A percentile compares a stretch with the other conserved stretches of the same genome.
These are phyloP conservation scores for Acrobasis repandana DNA, from an alignment of 2,888 invertebrate species.

Conservation along the genomic window DNA sequence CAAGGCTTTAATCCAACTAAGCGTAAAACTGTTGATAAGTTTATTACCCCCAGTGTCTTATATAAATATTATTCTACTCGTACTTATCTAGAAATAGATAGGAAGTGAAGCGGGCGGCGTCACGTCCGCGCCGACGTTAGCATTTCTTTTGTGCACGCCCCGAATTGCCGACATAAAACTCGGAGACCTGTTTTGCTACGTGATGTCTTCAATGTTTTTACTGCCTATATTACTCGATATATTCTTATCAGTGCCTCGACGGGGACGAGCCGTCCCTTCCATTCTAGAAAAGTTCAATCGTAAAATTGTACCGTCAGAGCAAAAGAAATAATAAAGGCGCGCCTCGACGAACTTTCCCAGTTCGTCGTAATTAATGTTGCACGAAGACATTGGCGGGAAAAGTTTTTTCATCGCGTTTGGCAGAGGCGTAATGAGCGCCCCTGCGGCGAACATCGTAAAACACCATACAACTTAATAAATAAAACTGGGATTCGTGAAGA, in stretches of 20 bases:
- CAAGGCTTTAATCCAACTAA: background rate
- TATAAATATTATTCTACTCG: slow-evolving; percentile 23
- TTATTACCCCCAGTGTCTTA: slow-evolving; percentile 13
- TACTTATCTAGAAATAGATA: slow-evolving; percentile 21
- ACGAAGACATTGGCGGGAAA: slow-evolving; percentile 73
- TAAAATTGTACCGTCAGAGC: slow-evolving; percentile 59
- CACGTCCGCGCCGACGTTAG: slow-evolving; percentile 69
- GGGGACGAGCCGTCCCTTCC: slow-evolving; percentile 57
- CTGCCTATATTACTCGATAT: slow-evolving; percentile 69
- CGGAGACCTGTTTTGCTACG: slow-evolving; percentile 74
- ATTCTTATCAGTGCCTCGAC: slow-evolving; percentile 68
- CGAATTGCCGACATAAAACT: slow-evolving; percentile 80
- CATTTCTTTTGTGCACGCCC: slow-evolving; percentile 80
- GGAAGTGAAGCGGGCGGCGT: slow-evolving; percentile 35
- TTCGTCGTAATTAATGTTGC: slow-evolving; percentile 78
- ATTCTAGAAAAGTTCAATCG: slow-evolving; percentile 62
- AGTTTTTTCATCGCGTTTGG: slow-evolving; percentile 77
- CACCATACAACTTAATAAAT: slow-evolving; percentile 82
- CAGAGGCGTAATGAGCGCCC: slow-evolving; percentile 74
- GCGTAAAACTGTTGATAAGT: slow-evolving; percentile 3
- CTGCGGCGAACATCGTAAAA: slow-evolving; percentile 76
- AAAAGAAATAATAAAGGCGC: slow-evolving; percentile 58
- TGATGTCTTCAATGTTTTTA: slow-evolving; percentile 74
- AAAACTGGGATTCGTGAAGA: slow-evolving; percentile 77
- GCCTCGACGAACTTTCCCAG: slow-evolving; percentile 56